A percentile compares a stretch with the other conserved stretches of the same genome.
Conservation (phyloP, 2,888 invertebrate genomes). For the Priocnemis perturbator region DNA sequence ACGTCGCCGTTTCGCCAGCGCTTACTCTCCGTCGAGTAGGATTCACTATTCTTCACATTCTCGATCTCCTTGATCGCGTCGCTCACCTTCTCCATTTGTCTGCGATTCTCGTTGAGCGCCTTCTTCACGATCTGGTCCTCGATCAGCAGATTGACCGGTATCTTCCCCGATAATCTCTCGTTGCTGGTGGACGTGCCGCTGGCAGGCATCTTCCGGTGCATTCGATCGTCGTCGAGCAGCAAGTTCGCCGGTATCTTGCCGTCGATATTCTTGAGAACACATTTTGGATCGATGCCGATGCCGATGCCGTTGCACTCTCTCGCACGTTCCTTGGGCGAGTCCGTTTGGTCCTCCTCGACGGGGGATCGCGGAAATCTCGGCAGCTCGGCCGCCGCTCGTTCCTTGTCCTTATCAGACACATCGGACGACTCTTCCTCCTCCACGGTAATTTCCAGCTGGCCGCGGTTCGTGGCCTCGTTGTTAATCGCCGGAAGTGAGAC, state of each 20-base stretch:
- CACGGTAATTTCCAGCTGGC: slow-evolving; percentile 73
- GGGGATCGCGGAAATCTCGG: slow-evolving; percentile 30
- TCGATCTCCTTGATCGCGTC: slow-evolving; percentile 73
- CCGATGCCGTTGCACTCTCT: slow-evolving; percentile 63
- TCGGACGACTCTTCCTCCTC: slow-evolving; percentile 64
- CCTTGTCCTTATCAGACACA: slow-evolving; percentile 56
- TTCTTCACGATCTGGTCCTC: slow-evolving; percentile 73
- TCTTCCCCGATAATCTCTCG: slow-evolving; percentile 56
- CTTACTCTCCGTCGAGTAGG: slow-evolving; percentile 47
- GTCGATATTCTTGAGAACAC: slow-evolving; percentile 61
- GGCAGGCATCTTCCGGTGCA: slow-evolving; percentile 13
- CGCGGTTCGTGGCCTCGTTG: slow-evolving; percentile 77
- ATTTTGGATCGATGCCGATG: slow-evolving; percentile 28
- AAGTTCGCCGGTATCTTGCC: slow-evolving; percentile 41
- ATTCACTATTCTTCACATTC: slow-evolving; percentile 69
- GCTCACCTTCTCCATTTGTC: slow-evolving; percentile 71
- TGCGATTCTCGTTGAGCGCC: slow-evolving; percentile 70
- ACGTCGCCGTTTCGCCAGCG: slow-evolving; percentile 61
- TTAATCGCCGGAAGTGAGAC: slow-evolving; percentile 82
- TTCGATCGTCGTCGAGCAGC: slow-evolving; percentile 36
- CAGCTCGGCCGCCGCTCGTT: slow-evolving; percentile 24
- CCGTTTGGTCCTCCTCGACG: slow-evolving; percentile 24
- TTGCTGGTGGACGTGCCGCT: slow-evolving; percentile 25
- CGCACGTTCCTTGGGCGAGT: slow-evolving; percentile 20
- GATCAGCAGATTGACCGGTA: slow-evolving; percentile 70